phyloP scores from a whole-genome alignment of 1,140 invertebrate species.

The Hyles euphorbiae region DNA sequence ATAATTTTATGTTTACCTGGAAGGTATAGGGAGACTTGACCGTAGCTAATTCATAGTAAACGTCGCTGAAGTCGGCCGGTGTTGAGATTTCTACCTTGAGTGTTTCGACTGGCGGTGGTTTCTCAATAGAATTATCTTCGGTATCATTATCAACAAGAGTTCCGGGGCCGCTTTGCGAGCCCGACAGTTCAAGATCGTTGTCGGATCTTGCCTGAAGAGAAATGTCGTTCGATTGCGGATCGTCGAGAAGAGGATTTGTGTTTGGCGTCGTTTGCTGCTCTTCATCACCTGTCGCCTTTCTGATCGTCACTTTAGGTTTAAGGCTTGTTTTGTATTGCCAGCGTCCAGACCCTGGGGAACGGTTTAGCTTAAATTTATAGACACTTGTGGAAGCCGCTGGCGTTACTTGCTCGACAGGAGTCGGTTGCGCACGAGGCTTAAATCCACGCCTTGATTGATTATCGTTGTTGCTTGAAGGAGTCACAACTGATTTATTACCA shows the following conservation, averaged over 20 bases:
- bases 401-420: conserved; percentile 71
- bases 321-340: conserved; percentile 93
- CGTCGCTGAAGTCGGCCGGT: conserved; percentile 86
- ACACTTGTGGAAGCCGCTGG: conserved; percentile 75
- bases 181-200: conserved; percentile 82
- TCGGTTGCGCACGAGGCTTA: conserved; percentile 77
- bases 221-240: conserved; percentile 60
- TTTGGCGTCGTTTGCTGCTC: conserved; percentile 66
- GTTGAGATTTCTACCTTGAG: conserved; percentile 91
- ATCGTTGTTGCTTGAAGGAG: conserved; percentile 61
- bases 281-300: conserved; percentile 81
- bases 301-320: conserved; percentile 88
- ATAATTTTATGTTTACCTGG: conserved; percentile 77
- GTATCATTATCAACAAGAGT: conserved; percentile 78
- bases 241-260: conserved; percentile 56
- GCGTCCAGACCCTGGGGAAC: conserved; percentile 81
- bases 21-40: conserved; percentile 93
- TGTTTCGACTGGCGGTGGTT: conserved; percentile 82
- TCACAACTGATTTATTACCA: conserved; percentile 59
- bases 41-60: conserved; percentile 91
- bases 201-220: conserved; percentile 70
- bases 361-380: conserved; percentile 85
- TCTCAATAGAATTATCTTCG: conserved; percentile 78
- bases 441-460: conserved; percentile 76
- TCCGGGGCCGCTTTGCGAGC: conserved; percentile 78